Evolutionary conservation across 2,888 invertebrate genomes (phyloP), one percentile per base, ranked within the genome.

Genomic region (Phortica okadai): DNA sequence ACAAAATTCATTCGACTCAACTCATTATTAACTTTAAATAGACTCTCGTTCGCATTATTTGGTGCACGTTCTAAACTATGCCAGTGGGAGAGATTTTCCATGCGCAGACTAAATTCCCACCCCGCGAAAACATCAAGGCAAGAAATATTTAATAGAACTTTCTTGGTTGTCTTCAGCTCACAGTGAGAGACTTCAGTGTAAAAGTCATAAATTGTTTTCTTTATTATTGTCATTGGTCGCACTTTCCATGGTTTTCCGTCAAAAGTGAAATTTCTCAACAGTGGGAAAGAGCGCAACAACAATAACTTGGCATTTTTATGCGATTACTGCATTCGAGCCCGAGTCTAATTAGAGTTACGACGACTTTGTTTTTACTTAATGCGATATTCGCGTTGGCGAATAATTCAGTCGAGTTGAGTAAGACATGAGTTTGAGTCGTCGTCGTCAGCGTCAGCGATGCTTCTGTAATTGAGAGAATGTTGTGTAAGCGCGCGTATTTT

Each of bases 251-350:
- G 8, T 50, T 8, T 14, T 14, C 50, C 62, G 21, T 72, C 21
- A 54, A 88, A 88, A 85, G 86, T 84, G 86, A 85, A 85, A 88
- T 85, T 79, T 79, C 62, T 21, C 50, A 14, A n/a, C 87, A 83
- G 79, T 87, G 85, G 83, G 88, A 86, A 85, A 88, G 14, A 84
- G 82, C 87, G 84, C 86, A 84, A 85, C 83, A 76, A 84, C 56
- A n/a, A 21, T n/a, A 33, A 16, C 45, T 44, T 69, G 45, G 41
- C 50, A 45, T 69, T 56, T 11, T 33, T 66, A 69, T 50, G 42
- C 56, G 77, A 72, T 45, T 69, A 69, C 44, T 69, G 41, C 69
- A 69, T 45, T 21, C 44, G 45, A 45, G 45, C 8, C 21, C 2
- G 59, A 16, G 59, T 16, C 88, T 86, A 86, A 86, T 86, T 86